Conservation (phyloP, 2,797 vertebrate genomes). For the Hyperoplus lanceolatus region DNA sequence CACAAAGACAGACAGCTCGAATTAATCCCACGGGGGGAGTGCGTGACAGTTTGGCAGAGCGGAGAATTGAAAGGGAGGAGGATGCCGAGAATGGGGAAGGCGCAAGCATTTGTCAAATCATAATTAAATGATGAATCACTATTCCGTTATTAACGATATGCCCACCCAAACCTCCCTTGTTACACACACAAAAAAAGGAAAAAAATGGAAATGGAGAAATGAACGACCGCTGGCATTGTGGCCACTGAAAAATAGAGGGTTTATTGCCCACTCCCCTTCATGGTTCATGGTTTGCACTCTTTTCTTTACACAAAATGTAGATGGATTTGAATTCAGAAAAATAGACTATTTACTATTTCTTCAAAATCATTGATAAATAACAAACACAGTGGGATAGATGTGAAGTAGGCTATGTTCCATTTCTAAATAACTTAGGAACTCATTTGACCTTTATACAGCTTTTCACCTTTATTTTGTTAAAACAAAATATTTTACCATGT, state of each 20-base stretch:
- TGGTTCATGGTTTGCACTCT: slow-evolving; percentile 30
- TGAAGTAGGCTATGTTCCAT: background rate
- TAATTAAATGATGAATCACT: slow-evolving; percentile 99
- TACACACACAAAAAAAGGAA: slow-evolving; percentile 44
- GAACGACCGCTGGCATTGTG: slow-evolving; percentile 63
- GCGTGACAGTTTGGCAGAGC: slow-evolving; percentile 98
- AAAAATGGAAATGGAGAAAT: slow-evolving; percentile 69
- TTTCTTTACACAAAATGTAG: slow-evolving; percentile 25
- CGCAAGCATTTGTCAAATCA: slow-evolving; percentile 99
- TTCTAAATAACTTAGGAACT: background rate
- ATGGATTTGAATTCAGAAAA: background rate
- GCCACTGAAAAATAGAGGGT: slow-evolving; percentile 58
- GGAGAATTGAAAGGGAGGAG: slow-evolving; percentile 98
- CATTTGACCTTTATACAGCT: background rate
- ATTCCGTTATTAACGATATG: slow-evolving; percentile 96
- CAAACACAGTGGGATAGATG: background rate
- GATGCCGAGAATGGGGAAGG: slow-evolving; percentile 97
- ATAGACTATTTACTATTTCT: background rate
- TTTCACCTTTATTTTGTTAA: background rate
- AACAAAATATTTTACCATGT: background rate
- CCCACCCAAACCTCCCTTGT: slow-evolving; percentile 77
- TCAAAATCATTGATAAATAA: background rate
- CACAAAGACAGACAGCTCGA: slow-evolving; percentile 98
- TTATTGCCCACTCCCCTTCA: slow-evolving; percentile 47
- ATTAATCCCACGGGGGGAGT: slow-evolving; percentile 97